Base-by-base conservation (phyloP, 2,797 vertebrate genomes). In the Alcedo atthis region DNA sequence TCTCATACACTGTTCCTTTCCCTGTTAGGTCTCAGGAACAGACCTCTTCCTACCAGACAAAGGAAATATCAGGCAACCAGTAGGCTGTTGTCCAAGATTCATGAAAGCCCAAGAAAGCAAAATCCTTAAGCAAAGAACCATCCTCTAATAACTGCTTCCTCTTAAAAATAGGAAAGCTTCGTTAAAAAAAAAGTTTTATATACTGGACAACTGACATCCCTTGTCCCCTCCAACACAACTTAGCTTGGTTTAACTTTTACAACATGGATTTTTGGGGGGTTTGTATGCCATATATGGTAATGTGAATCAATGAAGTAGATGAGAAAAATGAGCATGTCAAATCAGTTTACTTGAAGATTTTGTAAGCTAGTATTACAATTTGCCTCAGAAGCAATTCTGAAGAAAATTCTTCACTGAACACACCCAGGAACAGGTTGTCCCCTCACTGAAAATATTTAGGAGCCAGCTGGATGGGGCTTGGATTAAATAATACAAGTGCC, bases 261-360 rank as follows among this genome's bases (percentile, higher is more conserved):
- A 58, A 40, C 2, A 9, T 17, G 15, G 5, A 28, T 61, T 76
- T 76, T 62, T 33, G 6, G 24, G 17, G 26, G 30, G 74, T 46
- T 54, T 25, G 2, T 51, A 4, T 42, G 57, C 42, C 22, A 26
- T 1, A 1, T 33, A 33, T 3, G 5, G 30, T 40, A 74, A 54
- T 3, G 15, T n/a, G 48, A 90, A 80, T 33, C 30, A 46, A 26
- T 0, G 0, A 57, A 42, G 5, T 20, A 30, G 40, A 8, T n/a
- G 51, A 87, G 28, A 54, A 79, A 79, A 79, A 61, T 4, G 3
- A 58, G 5, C 15, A 10, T 15, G 21, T 35, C 66, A 66, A 59
- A 69, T 35, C 25, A 2, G 0, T 18, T 73, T 61, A 28, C 49
- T 55, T 2, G 0, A 4, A 46, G 28, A 22, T 82, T 91, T 43